phyloP scores from a whole-genome alignment of 2,888 invertebrate genomes.

The Eulithis prunata region DNA sequence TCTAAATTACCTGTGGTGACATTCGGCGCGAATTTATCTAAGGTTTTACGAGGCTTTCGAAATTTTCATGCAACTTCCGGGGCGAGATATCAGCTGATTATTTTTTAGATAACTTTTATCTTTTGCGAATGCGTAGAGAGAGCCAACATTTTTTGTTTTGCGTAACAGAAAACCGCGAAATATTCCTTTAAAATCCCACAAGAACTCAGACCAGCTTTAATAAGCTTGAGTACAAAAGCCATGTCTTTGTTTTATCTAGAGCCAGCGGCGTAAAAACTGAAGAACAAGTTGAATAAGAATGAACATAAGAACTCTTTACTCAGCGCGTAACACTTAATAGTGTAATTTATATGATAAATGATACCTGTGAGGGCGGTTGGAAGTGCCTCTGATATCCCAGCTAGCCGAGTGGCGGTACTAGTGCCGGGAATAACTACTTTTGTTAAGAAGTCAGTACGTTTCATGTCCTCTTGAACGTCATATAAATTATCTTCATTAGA shows the following conservation, averaged over 20 bases:
- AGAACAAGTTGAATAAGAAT: constrained; percentile 21
- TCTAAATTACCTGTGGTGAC: constrained; percentile 2
- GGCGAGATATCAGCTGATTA: not conserved
- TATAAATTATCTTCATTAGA: too few relatives aligned
- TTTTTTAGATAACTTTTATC: not conserved
- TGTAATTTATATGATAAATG: constrained; percentile 39
- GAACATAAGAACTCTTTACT: constrained; percentile 28
- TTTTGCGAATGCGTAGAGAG: too few relatives aligned
- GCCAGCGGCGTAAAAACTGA: not conserved
- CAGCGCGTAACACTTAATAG: constrained; percentile 29
- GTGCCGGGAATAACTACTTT: not conserved
- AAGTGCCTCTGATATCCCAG: constrained; percentile 18
- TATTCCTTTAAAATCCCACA: too few relatives aligned
- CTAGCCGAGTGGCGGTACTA: constrained; percentile 17
- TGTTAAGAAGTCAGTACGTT: too few relatives aligned
- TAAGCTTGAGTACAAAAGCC: too few relatives aligned
- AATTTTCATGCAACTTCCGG: not conserved
- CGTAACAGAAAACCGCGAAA: too few relatives aligned
- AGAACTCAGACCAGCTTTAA: too few relatives aligned
- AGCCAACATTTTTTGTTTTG: too few relatives aligned
- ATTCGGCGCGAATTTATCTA: not conserved
- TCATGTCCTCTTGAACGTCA: too few relatives aligned
- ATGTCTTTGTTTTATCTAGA: too few relatives aligned
- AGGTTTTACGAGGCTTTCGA: constrained; percentile 1
- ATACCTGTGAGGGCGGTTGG: constrained; percentile 25